Percentiles rank a stretch among this genome's conserved stretches.
Evolutionary conservation across 1,140 invertebrate species (phyloP).

Genomic region (Branchinecta lynchi): DNA sequence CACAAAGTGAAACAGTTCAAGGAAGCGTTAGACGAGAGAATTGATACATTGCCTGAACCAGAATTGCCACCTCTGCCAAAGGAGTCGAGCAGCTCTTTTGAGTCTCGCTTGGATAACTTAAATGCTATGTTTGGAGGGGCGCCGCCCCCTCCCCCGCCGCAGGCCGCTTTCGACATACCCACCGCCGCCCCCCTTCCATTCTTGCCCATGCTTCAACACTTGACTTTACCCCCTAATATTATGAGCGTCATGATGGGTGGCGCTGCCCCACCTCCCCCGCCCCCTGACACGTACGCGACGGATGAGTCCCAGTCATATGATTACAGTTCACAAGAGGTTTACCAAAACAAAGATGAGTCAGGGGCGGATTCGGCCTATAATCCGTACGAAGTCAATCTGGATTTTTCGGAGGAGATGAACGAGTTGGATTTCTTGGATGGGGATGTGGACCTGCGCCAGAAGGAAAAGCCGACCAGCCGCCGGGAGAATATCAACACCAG

Average conservation of each 20-base stretch:
- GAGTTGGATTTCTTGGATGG: neutral
- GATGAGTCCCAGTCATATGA: neutral
- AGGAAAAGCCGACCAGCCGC: neutral
- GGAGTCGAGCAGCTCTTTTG: constrained; percentile 47
- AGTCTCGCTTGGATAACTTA: constrained; percentile 32
- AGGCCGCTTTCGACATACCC: too few relatives aligned
- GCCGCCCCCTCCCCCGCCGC: neutral
- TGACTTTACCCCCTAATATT: neutral
- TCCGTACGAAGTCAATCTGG: neutral
- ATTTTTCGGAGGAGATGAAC: neutral
- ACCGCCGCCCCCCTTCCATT: neutral
- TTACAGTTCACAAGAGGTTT: neutral
- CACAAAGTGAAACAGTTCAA: constrained; percentile 65
- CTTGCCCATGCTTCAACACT: neutral
- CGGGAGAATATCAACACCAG: neutral
- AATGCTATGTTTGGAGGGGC: neutral
- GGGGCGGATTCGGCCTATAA: neutral
- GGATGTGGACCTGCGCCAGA: neutral
- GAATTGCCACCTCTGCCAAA: constrained; percentile 30
- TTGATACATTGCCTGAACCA: constrained; percentile 38
- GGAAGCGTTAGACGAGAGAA: constrained; percentile 62
- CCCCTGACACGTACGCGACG: neutral
- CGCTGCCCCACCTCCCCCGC: neutral
- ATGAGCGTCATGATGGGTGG: neutral
- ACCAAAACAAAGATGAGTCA: neutral